Evolutionary conservation across 2,888 invertebrate species (phyloP).

Genomic region (Plagiodera versicolora): DNA sequence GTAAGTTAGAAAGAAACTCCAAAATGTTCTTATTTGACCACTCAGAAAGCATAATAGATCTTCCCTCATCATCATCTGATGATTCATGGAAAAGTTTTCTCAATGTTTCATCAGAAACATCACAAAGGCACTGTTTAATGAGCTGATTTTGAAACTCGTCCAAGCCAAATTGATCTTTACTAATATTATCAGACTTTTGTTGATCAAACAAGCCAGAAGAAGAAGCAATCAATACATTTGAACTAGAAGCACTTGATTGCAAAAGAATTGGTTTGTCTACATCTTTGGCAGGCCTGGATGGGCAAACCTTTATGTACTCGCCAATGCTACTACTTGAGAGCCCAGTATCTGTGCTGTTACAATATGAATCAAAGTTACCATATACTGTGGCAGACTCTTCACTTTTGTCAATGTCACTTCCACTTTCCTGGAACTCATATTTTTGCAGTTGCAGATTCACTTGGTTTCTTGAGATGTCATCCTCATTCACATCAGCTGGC

Average conservation of each 20-base stretch:
- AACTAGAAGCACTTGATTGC: background rate
- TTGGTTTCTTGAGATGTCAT: conserved; percentile 45
- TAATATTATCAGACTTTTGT: conserved; percentile 18
- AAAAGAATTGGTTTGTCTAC: background rate
- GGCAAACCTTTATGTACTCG: conserved; percentile 33
- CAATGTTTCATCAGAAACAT: conserved; percentile 70
- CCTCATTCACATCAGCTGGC: conserved; percentile 48
- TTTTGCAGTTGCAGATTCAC: conserved; percentile 43
- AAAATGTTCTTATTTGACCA: conserved; percentile 71
- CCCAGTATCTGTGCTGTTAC: conserved; percentile 17
- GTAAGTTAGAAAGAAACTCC: conserved; percentile 80
- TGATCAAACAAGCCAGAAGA: background rate
- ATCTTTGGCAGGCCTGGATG: conserved; percentile 2
- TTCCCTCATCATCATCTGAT: conserved; percentile 56
- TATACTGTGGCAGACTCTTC: conserved; percentile 27
- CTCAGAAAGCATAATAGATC: conserved; percentile 60
- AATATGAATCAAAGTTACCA: conserved; percentile 27
- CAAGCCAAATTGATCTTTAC: conserved; percentile 34
- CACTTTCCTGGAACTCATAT: conserved; percentile 39
- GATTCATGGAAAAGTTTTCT: conserved; percentile 72
- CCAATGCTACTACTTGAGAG: conserved; percentile 24
- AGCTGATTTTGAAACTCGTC: conserved; percentile 67
- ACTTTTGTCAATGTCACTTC: conserved; percentile 33
- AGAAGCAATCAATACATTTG: background rate
- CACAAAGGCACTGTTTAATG: conserved; percentile 78